phyloP scores from a whole-genome alignment of 2,797 vertebrate species.

The Pogoniulus pusillus region DNA sequence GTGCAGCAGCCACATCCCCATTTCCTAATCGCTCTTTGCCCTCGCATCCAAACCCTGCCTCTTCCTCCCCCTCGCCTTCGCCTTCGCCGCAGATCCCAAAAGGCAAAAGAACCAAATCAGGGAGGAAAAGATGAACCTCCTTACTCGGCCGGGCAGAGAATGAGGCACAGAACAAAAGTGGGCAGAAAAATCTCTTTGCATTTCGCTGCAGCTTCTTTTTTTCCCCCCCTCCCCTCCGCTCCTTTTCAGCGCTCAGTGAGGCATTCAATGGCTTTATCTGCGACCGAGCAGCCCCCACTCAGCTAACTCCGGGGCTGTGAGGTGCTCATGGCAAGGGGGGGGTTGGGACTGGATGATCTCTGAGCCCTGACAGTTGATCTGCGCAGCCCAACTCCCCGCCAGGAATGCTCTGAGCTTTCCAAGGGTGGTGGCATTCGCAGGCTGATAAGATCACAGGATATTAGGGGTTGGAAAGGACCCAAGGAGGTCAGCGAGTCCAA shows the following conservation, averaged over 20 bases:
- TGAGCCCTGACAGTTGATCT: too few species aligned
- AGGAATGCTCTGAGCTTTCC: not conserved
- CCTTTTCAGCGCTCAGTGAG: not conserved
- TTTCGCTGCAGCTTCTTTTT: not conserved
- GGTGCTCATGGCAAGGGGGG: too few species aligned
- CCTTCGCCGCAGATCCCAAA: not conserved
- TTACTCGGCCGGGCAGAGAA: not conserved
- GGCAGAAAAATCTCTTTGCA: not conserved
- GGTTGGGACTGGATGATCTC: too few species aligned
- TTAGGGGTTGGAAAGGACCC: too few species aligned
- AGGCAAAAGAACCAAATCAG: not conserved
- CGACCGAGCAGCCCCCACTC: not conserved
- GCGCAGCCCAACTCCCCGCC: not conserved
- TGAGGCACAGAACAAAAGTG: fast-evolving
- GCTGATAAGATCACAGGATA: too few species aligned
- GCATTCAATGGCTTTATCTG: not conserved
- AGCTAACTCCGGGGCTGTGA: too few species aligned
- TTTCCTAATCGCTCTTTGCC: not conserved
- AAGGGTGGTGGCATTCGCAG: too few species aligned
- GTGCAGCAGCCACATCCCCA: not conserved
- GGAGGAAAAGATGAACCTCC: not conserved
- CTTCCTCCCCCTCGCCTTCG: not conserved
- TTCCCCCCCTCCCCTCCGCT: too few species aligned
- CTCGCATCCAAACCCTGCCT: not conserved
- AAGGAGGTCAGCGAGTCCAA: too few species aligned